A percentile compares a stretch with the other conserved stretches of the same genome.
phyloP scores from a whole-genome alignment of 2,113 vertebrate species.

The Rhipidura dahli region DNA sequence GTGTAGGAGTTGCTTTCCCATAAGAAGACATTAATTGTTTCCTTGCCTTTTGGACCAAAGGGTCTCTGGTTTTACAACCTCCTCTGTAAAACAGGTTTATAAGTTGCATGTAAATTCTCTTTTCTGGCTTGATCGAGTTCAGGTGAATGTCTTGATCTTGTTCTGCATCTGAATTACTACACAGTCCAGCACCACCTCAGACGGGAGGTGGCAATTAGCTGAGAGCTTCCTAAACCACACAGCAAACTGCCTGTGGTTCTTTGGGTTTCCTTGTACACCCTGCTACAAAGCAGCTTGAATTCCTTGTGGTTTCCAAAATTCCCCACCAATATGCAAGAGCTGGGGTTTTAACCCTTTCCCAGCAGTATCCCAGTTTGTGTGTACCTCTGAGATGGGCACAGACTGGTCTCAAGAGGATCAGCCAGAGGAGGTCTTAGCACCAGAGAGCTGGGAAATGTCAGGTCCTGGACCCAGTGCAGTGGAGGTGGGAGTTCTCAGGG shows the following conservation, averaged over 20 bases:
- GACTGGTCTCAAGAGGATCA: not conserved
- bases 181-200: not conserved
- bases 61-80: not conserved
- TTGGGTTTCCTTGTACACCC: not conserved
- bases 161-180: not conserved
- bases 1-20: not conserved
- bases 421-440: not conserved
- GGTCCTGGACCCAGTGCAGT: rapidly evolving
- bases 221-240: not conserved
- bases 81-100: not conserved
- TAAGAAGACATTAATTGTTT: not conserved
- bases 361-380: not conserved
- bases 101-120: not conserved
- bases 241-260: not conserved
- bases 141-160: not conserved
- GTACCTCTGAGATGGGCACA: not conserved
- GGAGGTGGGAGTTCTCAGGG: not conserved
- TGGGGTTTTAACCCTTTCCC: not conserved
- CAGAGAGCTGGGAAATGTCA: not conserved
- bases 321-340: not conserved
- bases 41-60: not conserved
- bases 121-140: not conserved
- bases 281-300: not conserved
- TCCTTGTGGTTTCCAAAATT: not conserved
- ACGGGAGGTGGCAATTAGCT: not conserved